Base-by-base conservation (phyloP, 2,888 invertebrate genomes). In the Heliconius sara region DNA sequence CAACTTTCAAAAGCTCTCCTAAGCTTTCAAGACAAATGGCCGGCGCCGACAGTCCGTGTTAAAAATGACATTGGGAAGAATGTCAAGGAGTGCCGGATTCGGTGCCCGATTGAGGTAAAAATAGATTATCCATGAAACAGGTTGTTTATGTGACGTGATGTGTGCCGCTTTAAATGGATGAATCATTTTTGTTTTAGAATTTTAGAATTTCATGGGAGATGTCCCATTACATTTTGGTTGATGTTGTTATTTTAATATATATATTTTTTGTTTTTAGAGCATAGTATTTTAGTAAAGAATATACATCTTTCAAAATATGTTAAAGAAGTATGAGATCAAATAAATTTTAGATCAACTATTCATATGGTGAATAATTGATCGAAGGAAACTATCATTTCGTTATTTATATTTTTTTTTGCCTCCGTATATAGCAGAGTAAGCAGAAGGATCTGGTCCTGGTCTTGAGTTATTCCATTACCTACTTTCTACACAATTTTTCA, bases 61-160 rank as follows among this genome's bases (percentile, higher is more conserved):
- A 39, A n/a, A 66, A 57, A 39, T 34, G 79, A 66, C 79, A 76
- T 79, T 79, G 79, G 27, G 22, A 76, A 72, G 76, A 76, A 79
- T 79, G 76, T 79, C 78, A 78, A 78, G 78, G 78, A 66, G 67
- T 77, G 72, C 73, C 68, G 74, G 71, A 72, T 57, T 27, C 30
- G 30, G 79, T 79, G 47, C 70, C 76, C 76, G 27, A 27, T 65
- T 34, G 22, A 47, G 39, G 72, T 79, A 76, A 71, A 72, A 76
- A 76, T 79, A 79, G 79, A 71, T 39, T 71, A 72, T 67, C 71
- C 76, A 57, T 76, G 71, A 79, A 79, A 70, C 75, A 72, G 60
- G 71, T 79, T 71, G 79, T 79, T 79, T 63, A 75, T 39, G 12
- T 34, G 70, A 47, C 25, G 70, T 70, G 70, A 39, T n/a, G 68